Conservation (phyloP, 2,888 invertebrate genomes). For the Protonemura montana region DNA sequence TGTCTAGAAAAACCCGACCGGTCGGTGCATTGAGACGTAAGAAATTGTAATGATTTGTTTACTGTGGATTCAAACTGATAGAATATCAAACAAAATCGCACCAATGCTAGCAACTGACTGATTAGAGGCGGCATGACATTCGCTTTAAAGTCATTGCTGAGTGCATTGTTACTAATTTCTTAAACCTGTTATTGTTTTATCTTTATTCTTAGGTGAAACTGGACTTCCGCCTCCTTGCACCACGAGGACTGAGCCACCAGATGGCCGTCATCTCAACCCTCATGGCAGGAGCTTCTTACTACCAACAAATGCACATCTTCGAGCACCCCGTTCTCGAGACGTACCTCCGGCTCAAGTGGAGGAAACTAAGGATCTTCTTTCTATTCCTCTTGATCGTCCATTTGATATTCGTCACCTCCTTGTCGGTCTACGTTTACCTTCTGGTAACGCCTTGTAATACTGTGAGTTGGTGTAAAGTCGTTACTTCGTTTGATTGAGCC, state of each 20-base stretch:
- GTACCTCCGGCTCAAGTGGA: slow-evolving; percentile 63
- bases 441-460: not conserved
- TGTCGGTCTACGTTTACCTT: slow-evolving; percentile 57
- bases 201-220: slow-evolving; percentile 48
- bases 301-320: slow-evolving; percentile 58
- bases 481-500: not conserved
- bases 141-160: too few species aligned
- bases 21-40: too few species aligned
- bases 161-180: not conserved
- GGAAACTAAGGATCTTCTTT: slow-evolving; percentile 62
- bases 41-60: too few species aligned
- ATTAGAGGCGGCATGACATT: too few species aligned
- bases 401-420: slow-evolving; percentile 58
- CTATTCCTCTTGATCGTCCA: slow-evolving; percentile 58
- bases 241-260: slow-evolving; percentile 57
- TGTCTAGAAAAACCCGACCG: too few species aligned
- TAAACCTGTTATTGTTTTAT: too few species aligned
- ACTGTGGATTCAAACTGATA: too few species aligned
- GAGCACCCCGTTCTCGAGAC: slow-evolving; percentile 62
- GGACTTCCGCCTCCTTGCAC: slow-evolving; percentile 59
- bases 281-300: slow-evolving; percentile 57
- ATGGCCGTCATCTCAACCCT: slow-evolving; percentile 60
- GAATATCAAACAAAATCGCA: too few species aligned
- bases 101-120: too few species aligned
- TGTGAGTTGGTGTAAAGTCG: not conserved